Evolutionary conservation across 2,113 vertebrate species (phyloP).

Genomic region (Sebastes fasciatus): DNA sequence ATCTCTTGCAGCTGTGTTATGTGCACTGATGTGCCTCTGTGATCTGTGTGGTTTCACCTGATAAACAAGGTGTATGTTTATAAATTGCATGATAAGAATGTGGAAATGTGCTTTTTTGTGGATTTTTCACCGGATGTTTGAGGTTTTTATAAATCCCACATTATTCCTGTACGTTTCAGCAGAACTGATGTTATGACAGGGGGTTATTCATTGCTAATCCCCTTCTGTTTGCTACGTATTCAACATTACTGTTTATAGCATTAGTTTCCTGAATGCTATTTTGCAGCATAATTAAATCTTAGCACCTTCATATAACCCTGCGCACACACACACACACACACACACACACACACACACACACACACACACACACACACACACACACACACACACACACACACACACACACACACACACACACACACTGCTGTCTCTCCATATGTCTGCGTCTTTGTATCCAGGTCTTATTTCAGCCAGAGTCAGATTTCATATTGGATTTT

Average conservation of each 20-base stretch:
- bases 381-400: conserved; percentile 20
- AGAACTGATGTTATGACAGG: conserved; percentile 35
- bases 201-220: conserved; percentile 70
- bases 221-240: conserved; percentile 54
- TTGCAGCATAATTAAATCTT: conserved; percentile 67
- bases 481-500: conserved; percentile 74
- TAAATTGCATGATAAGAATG: conserved; percentile 28
- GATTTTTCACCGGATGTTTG: conserved; percentile 36
- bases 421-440: conserved; percentile 18
- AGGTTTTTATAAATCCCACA: conserved; percentile 27
- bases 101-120: conserved; percentile 21
- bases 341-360: conserved; percentile 28
- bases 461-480: conserved; percentile 69
- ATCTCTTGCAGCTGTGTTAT: conserved; percentile 22
- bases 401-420: conserved; percentile 29
- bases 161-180: conserved; percentile 47
- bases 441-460: conserved; percentile 39
- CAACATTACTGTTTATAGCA: conserved; percentile 49
- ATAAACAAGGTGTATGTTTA: conserved; percentile 13
- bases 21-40: background rate
- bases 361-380: conserved; percentile 30
- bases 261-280: conserved; percentile 57
- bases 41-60: conserved; percentile 18
- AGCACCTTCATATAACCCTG: conserved; percentile 43
- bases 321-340: conserved; percentile 20